A percentile compares a stretch with the other conserved stretches of the same genome.
Conservation (phyloP, 1,140 invertebrate genomes). For the Zaprionus capensis region DNA sequence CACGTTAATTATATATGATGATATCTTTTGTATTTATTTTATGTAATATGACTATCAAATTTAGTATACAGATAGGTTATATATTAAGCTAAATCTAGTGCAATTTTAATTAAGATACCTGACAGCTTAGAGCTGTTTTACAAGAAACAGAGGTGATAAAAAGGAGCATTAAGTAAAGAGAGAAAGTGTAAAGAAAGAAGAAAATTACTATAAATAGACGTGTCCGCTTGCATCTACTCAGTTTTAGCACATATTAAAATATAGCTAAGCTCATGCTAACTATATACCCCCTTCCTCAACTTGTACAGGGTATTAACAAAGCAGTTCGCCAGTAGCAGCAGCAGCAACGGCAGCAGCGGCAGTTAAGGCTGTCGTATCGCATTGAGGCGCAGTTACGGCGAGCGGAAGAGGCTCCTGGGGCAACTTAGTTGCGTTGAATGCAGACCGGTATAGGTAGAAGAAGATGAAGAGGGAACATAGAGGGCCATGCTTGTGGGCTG, state of each 20-base stretch:
- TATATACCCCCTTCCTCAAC: background rate
- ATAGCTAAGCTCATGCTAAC: background rate
- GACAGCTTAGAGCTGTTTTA: too few species aligned
- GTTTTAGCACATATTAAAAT: background rate
- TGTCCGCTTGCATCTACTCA: too few species aligned
- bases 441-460: background rate
- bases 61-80: too few species aligned
- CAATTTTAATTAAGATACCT: too few species aligned
- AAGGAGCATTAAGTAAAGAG: too few species aligned
- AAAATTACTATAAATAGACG: background rate
- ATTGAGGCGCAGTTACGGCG: constrained; percentile 16
- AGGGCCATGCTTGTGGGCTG: background rate
- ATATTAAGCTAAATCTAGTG: too few species aligned
- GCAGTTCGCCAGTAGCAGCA: background rate
- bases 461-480: background rate
- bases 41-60: too few species aligned
- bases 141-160: too few species aligned
- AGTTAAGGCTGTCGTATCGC: constrained; percentile 15
- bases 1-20: too few species aligned
- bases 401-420: constrained; percentile 40
- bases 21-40: too few species aligned
- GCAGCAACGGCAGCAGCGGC: background rate
- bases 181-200: background rate
- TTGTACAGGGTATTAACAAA: constrained; percentile 22
- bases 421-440: constrained; percentile 13